Percentiles rank a stretch among this genome's conserved stretches.
Evolutionary conservation across 2,113 vertebrate genomes (phyloP).

Genomic region (Micronycteris hirsuta): DNA sequence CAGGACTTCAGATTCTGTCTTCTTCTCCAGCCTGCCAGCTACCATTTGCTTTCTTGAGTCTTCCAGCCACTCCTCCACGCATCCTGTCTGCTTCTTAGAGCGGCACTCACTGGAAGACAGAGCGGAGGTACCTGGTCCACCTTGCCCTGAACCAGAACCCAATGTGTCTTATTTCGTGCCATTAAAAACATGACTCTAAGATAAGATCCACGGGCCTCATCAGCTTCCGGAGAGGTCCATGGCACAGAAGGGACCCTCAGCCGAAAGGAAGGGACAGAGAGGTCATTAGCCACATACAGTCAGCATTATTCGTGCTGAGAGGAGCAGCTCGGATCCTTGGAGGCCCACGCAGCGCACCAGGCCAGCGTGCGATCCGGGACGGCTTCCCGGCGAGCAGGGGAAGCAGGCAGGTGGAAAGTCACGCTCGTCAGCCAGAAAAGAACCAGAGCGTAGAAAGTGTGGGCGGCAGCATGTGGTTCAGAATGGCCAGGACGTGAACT

Average conservation of each 20-base stretch:
- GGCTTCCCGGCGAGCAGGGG: not conserved
- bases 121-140: not conserved
- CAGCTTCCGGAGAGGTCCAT: not conserved
- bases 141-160: not conserved
- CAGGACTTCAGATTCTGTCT: not conserved
- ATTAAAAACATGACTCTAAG: not conserved
- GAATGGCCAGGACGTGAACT: not conserved
- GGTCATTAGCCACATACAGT: not conserved
- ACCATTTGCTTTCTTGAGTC: not conserved
- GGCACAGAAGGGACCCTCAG: not conserved
- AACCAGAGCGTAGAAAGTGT: not conserved
- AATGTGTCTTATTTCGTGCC: not conserved
- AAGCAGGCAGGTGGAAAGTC: not conserved
- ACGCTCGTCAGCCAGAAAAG: not conserved
- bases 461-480: not conserved
- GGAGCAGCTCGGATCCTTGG: not conserved
- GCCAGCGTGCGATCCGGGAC: not conserved
- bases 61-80: not conserved
- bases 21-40: not conserved
- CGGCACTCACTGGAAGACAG: not conserved
- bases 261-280: not conserved
- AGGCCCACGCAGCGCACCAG: not conserved
- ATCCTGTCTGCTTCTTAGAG: not conserved
- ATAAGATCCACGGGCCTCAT: not conserved
- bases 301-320: not conserved